Base-by-base conservation (phyloP, 2,888 invertebrate species). In the Lapara coniferarum region DNA sequence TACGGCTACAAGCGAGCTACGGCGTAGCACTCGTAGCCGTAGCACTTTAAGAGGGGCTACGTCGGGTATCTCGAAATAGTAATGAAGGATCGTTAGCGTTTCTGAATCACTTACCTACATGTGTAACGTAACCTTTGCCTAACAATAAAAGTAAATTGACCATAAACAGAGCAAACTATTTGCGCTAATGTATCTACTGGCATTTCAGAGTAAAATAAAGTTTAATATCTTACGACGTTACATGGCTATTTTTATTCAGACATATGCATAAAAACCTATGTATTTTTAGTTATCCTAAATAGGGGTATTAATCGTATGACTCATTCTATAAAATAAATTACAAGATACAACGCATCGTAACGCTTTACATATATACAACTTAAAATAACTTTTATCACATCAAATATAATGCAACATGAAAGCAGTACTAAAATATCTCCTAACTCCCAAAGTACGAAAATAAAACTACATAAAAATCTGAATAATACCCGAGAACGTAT, bases 1-100 rank as follows among this genome's bases (percentile, higher is more conserved):
- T 79, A 78, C 74, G 72, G 75, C 78, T 79, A 83, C 79, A 77
- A 77, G 76, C 77, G 72, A 74, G 76, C 78, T 78, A 78, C 78
- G 75, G 74, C 74, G 74, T 72, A 72, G 71, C 68, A 63, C 70
- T 72, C 69, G 73, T 77, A 73, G 72, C 74, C 77, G 77, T 80
- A 80, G 81, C 69, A 69, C 70, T 71, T 71, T 63, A 68, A 53
- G 68, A 63, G 53, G 59, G 68, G 68, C 63, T 63, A 68, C 63
- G 49, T 19, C 46, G 63, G 19, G 37, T 49, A 19, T 63, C 49
- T 49, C 19, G 19, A 12, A 55, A 46, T n/a, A 56, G 55, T 49
- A 51, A 69, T 56, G 66, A 49, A 51, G 51, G 56, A 51, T 66
- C 63, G 44, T 69, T 55, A 69, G 66, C 51, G 51, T 66, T 56